A percentile compares a stretch with the other conserved stretches of the same genome.
Conservation (phyloP, 2,113 vertebrate species). For the Ceyx melanurus region DNA sequence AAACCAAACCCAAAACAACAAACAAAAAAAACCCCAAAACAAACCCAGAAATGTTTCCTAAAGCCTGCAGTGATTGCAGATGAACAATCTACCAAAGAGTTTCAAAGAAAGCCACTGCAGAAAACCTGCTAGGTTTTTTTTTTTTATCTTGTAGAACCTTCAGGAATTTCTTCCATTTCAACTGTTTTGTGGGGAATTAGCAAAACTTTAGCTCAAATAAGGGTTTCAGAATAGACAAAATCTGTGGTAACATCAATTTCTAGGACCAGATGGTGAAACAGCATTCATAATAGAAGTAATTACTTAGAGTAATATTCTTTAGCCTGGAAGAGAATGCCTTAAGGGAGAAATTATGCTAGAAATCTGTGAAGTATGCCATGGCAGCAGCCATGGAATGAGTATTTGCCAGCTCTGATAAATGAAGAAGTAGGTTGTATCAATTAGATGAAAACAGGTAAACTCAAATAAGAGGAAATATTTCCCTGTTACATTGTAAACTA, state of each 20-base stretch:
- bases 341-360: not conserved
- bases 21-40: too few relatives aligned
- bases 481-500: not conserved
- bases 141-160: not conserved
- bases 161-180: not conserved
- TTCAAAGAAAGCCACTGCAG: not conserved
- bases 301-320: not conserved
- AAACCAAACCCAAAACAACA: too few relatives aligned
- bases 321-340: not conserved
- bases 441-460: not conserved
- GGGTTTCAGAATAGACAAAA: not conserved
- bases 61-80: not conserved
- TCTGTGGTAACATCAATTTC: not conserved
- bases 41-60: not conserved
- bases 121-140: not conserved
- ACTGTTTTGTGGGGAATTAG: not conserved
- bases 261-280: constrained; percentile 1
- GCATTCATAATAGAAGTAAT: not conserved
- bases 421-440: not conserved
- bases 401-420: not conserved
- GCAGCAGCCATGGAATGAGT: not conserved
- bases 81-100: not conserved
- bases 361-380: not conserved
- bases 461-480: not conserved
- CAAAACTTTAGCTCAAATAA: not conserved